Base-by-base conservation (phyloP, 2,113 vertebrate species). In the Tupaia tana region DNA sequence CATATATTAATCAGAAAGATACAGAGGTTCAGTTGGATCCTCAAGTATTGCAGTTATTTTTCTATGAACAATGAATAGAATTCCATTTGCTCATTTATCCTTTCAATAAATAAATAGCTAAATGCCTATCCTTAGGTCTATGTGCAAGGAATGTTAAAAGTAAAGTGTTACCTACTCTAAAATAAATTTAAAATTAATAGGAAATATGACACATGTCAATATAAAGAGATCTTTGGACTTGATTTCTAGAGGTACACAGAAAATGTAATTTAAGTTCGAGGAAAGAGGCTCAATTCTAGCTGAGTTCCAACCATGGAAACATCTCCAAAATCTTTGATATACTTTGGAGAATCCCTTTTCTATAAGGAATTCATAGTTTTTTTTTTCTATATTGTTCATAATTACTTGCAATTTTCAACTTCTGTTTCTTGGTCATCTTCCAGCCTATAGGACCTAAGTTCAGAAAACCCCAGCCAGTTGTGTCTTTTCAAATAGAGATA, bases 401-500 rank as follows among this genome's bases (percentile, higher is more conserved):
- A 77, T 43, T 93, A 15, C 27, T 63, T 52, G 14, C 20, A n/a
- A 13, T 91, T 94, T 92, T 79, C 61, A 86, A 43, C 18, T 86
- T 43, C 11, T 81, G 31, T 84, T 94, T 80, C 66, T 83, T 24
- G 56, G 69, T 77, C 56, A 79, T 83, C 70, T 89, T 73, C 7
- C n/a, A 69, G 11, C 10, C 6, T 85, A 15, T 52, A 20, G 79
- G 67, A 67, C 13, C 52, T 24, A 6, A 67, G 29, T 83, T 94
- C 20, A 56, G 74, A 83, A 97, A 79, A 71, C 9, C 16, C 29
- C 5, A 81, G 25, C 4, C 12, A 56, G 64, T 52, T 34, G 18
- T 56, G 79, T 92, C 29, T 78, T 92, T 29, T 94, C 64, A 93
- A 94, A 95, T 61, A 90, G 13, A 92, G 91, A 91, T 80, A 77